Base-by-base conservation (phyloP, 2,888 invertebrate genomes). In the Trachelus tabidus region DNA sequence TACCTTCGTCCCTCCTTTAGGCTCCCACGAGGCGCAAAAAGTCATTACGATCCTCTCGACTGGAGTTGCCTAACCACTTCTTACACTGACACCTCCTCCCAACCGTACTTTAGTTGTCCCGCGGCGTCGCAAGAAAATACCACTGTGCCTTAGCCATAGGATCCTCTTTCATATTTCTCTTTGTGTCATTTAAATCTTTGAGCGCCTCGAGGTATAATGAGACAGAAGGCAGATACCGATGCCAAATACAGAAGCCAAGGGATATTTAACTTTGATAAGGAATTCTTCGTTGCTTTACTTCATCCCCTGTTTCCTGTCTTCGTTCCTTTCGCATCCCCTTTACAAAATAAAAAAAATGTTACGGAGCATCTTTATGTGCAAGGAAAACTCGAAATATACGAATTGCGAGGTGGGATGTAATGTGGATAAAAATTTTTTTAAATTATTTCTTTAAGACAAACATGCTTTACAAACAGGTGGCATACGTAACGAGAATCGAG, bases 21-120 rank as follows among this genome's bases (percentile, higher is more conserved):
- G 33, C 31, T 71, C 71, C 71, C 71, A 71, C 30, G 71, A 71
- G 71, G 30, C 71, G 30, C 71, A 71, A 71, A 71, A 71, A 71
- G 71, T 71, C 71, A 71, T 71, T 71, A 71, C 71, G 30, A 71
- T 71, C 71, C 71, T 71, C 71, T 56, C 15, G 40, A 56, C 40
- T 56, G 23, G 2, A 56, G 23, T 56, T 23, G 23, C 40, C 40
- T 56, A 56, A 56, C 40, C 40, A 56, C 40, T 56, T 56, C 23
- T 56, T 56, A 56, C 23, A 23, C 40, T 0, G 40, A 23, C 40
- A 1, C 1, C 40, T 23, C 40, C 23, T 1, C 40, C 40, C 12
- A 37, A 37, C 37, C 40, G 12, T 15, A 56, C 23, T 15, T 56
- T 56, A 15, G 23, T 23, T 56, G 23, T 56, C 40, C 40, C 23